Evolutionary conservation across 2,113 vertebrate species (phyloP).

Genomic region (Mastomys coucha): DNA sequence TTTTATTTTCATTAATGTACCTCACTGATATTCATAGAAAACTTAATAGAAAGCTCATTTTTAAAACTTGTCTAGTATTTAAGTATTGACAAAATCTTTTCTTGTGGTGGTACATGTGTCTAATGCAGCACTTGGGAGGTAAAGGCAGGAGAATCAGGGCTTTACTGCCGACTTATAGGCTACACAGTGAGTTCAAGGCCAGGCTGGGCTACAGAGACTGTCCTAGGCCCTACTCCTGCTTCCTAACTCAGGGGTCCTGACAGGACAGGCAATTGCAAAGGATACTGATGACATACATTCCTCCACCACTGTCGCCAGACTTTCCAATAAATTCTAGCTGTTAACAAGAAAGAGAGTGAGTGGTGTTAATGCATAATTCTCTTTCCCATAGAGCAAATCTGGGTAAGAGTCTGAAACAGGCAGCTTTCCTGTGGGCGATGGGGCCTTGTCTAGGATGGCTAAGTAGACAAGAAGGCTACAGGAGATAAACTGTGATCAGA

Average conservation of each 20-base stretch:
- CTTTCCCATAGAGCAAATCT: constrained; percentile 48
- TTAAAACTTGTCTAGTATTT: constrained; percentile 40
- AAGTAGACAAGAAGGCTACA: background rate
- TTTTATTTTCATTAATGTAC: constrained; percentile 43
- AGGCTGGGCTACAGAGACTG: background rate
- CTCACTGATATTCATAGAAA: constrained; percentile 43
- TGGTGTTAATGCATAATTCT: constrained; percentile 43
- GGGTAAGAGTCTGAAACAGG: background rate
- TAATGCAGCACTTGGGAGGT: background rate
- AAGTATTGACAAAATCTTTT: constrained; percentile 32
- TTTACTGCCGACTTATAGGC: background rate
- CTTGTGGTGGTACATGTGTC: background rate
- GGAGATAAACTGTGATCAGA: constrained; percentile 20
- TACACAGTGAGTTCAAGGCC: background rate
- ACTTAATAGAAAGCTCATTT: background rate
- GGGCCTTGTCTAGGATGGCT: background rate
- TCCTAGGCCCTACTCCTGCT: background rate
- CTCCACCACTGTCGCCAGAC: constrained; percentile 95
- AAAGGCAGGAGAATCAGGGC: background rate
- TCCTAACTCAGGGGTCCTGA: background rate
- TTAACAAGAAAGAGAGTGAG: background rate
- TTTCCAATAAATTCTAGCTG: constrained; percentile 97
- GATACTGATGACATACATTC: constrained; percentile 98
- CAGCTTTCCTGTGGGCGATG: background rate
- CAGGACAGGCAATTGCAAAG: constrained; percentile 79